A percentile compares a stretch with the other conserved stretches of the same genome.
Conservation (phyloP, 2,888 invertebrate species). For the Invenusta paracnida region DNA sequence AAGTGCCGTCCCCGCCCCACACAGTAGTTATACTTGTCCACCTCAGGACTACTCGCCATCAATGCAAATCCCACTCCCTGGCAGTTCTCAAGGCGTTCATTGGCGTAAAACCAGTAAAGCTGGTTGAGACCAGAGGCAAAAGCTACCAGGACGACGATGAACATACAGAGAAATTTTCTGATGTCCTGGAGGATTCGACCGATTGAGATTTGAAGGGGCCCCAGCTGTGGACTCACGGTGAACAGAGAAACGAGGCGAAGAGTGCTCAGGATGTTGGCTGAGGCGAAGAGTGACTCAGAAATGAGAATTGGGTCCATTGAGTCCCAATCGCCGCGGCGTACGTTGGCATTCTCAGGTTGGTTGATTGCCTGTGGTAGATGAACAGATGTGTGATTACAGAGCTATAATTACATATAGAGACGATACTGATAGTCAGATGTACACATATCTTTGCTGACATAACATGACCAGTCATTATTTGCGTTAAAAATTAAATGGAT, state of each 20-base stretch:
- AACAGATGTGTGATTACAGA: no score
- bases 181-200: slow-evolving; percentile 71
- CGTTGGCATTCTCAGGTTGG: neutral
- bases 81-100: slow-evolving; percentile 45
- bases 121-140: slow-evolving; percentile 88
- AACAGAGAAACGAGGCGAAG: slow-evolving; percentile 84
- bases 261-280: slow-evolving; percentile 91
- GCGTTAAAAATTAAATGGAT: no score
- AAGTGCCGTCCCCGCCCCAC: slow-evolving; percentile 36
- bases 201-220: slow-evolving; percentile 82
- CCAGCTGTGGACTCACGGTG: slow-evolving; percentile 85
- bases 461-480: no score
- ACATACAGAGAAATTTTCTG: slow-evolving; percentile 84
- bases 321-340: slow-evolving; percentile 71
- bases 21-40: slow-evolving; percentile 41
- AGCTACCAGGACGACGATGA: slow-evolving; percentile 72
- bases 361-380: no score
- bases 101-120: slow-evolving; percentile 74
- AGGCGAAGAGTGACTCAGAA: slow-evolving; percentile 74
- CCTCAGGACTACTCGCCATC: slow-evolving; percentile 27
- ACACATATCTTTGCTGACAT: no score
- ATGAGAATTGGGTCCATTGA: slow-evolving; percentile 97
- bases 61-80: neutral
- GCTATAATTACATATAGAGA: no score
- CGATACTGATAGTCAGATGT: no score